Evolutionary conservation across 2,888 invertebrate genomes (phyloP).

Genomic region (Drosophila anceps): DNA sequence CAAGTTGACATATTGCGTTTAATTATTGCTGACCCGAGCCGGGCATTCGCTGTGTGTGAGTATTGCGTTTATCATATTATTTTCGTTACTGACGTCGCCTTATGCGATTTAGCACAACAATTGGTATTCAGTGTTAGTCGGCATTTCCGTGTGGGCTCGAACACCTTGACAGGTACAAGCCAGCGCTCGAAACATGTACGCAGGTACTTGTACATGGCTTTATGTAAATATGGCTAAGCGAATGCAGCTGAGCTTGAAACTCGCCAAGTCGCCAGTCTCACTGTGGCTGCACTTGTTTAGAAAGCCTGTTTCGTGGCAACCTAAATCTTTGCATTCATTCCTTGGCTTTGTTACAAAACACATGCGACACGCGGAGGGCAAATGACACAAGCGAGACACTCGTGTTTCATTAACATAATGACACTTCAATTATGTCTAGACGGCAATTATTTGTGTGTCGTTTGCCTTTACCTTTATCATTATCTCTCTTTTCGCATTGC

Average conservation of each 20-base stretch:
- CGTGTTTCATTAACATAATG: constrained; percentile 46
- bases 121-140: constrained; percentile 34
- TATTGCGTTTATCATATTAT: constrained; percentile 25
- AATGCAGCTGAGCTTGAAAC: constrained; percentile 30
- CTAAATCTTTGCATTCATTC: constrained; percentile 9
- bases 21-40: constrained; percentile 39
- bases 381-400: neutral
- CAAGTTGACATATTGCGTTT: constrained; percentile 57
- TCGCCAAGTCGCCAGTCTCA: neutral
- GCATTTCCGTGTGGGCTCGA: constrained; percentile 69
- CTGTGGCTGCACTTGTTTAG: constrained; percentile 6
- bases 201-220: constrained; percentile 2
- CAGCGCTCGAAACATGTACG: constrained; percentile 15
- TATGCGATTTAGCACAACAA: constrained; percentile 45
- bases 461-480: constrained; percentile 2
- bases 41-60: constrained; percentile 30
- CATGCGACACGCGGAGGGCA: neutral
- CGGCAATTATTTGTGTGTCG: constrained; percentile 39
- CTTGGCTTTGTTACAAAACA: neutral
- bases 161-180: constrained; percentile 56
- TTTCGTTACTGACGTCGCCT: constrained; percentile 45
- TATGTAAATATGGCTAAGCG: constrained; percentile 8
- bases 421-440: constrained; percentile 69
- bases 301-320: constrained; percentile 10
- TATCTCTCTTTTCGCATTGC: constrained; percentile 14